Base-by-base conservation (phyloP, 2,888 invertebrate species). In the Nymphalis c-album region DNA sequence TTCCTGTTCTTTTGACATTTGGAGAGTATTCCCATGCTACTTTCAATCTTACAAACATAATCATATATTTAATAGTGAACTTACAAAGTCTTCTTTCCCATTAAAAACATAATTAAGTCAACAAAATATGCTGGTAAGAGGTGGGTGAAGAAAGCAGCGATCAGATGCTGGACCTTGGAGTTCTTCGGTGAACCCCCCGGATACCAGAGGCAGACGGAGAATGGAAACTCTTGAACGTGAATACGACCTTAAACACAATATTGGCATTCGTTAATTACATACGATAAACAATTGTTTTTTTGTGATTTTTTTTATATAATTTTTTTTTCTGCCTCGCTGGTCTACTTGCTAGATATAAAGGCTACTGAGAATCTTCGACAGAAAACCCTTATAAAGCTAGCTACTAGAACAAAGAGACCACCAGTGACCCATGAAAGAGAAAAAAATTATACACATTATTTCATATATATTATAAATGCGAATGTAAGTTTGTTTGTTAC, bases 81-180 rank as follows among this genome's bases (percentile, higher is more conserved):
- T 95, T 87, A 97, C 97, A 96, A 97, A 74, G 95, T 96, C 85
- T 95, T 96, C 76, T 95, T 94, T 5, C 96, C 94, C 60, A 94
- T 91, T 26, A 97, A 67, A 17, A 94, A 82, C 76, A 96, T 84
- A 16, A 96, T 73, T 10, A 94, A 86, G 78, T 97, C 97, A 7
- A 97, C 93, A 35, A 96, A 87, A 75, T 96, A 96, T 0, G 97
- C 97, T 0, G 97, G 97, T 17, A 97, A 80, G 7, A 94, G 87
- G 77, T 97, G 97, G 0, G 95, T 94, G 79, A 96, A 94, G 74
- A 96, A 92, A 4, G 95, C 93, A 0, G 94, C 93, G 0, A 96
- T 71, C 75, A 93, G 88, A 78, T 97, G 96, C 8, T 94, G 85
- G 2, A 94, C 79, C 77, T 94, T 94, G 61, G 93, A 96, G 10